Percentiles rank a stretch among this genome's conserved stretches.
phyloP scores from a whole-genome alignment of 1,140 invertebrate species.

The Anastatus disparis region DNA sequence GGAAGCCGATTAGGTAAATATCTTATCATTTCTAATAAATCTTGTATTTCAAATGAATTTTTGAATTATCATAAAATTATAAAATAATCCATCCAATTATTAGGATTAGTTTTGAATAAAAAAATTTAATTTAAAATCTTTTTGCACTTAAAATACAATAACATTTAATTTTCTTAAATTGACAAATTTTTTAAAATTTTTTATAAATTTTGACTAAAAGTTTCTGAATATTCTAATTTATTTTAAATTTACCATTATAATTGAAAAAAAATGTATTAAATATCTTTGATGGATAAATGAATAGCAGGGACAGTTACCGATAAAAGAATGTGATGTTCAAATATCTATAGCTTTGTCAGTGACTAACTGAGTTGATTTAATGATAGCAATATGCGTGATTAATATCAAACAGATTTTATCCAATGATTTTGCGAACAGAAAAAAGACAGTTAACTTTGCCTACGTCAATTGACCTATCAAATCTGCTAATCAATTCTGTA shows the following conservation, averaged over 20 bases:
- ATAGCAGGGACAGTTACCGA: neutral
- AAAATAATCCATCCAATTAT: too few relatives aligned
- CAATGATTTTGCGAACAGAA: too few relatives aligned
- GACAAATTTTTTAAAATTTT: too few relatives aligned
- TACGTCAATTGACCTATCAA: conserved; percentile 45
- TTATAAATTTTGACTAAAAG: too few relatives aligned
- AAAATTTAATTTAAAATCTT: too few relatives aligned
- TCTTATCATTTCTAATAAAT: neutral
- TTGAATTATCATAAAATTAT: too few relatives aligned
- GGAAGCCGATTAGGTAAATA: conserved; percentile 47
- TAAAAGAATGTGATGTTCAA: conserved; percentile 17
- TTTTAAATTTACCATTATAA: too few relatives aligned
- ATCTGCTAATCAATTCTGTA: conserved; percentile 48
- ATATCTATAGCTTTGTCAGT: conserved; percentile 3
- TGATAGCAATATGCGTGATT: conserved; percentile 25
- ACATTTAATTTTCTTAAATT: too few relatives aligned
- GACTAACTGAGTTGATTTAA: conserved; percentile 39
- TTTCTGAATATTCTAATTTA: too few relatives aligned
- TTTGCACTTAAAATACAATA: too few relatives aligned
- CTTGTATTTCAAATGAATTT: too few relatives aligned
- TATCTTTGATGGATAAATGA: conserved; percentile 18
- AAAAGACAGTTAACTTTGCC: neutral
- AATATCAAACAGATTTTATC: conserved; percentile 21
- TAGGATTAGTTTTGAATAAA: too few relatives aligned
- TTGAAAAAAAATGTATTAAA: conserved; percentile 3